Evolutionary conservation across 2,113 vertebrate genomes (phyloP).

Genomic region (Atlantisia rogersi): DNA sequence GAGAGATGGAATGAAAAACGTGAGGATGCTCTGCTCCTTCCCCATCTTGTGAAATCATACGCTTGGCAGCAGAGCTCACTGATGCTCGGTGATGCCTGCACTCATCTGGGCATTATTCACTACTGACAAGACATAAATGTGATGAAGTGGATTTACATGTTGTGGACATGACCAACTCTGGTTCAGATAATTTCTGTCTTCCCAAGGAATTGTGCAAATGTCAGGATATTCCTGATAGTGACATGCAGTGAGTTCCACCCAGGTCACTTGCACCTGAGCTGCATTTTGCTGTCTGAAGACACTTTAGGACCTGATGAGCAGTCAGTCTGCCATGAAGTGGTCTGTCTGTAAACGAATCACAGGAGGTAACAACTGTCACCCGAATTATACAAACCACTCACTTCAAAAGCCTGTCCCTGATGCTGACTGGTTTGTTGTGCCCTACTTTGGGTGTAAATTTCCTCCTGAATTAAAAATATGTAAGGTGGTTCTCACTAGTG

Average conservation of each 20-base stretch:
- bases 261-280: neutral
- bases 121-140: neutral
- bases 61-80: neutral
- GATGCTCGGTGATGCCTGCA: neutral
- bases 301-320: neutral
- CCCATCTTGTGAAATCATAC: neutral
- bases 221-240: neutral
- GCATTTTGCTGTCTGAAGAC: neutral
- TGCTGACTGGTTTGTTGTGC: neutral
- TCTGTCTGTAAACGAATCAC: neutral
- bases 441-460: neutral
- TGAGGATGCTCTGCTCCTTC: neutral
- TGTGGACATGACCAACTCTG: neutral
- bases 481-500: neutral
- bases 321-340: neutral
- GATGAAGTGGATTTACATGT: neutral
- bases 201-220: neutral
- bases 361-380: neutral
- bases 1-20: neutral
- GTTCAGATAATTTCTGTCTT: neutral
- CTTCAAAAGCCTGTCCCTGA: neutral
- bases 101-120: neutral
- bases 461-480: neutral
- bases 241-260: neutral
- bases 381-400: neutral